Evolutionary conservation across 2,113 vertebrate species (phyloP), one percentile per base, ranked within the genome.

Genomic region (Dunckerocampus dactyliophorus): DNA sequence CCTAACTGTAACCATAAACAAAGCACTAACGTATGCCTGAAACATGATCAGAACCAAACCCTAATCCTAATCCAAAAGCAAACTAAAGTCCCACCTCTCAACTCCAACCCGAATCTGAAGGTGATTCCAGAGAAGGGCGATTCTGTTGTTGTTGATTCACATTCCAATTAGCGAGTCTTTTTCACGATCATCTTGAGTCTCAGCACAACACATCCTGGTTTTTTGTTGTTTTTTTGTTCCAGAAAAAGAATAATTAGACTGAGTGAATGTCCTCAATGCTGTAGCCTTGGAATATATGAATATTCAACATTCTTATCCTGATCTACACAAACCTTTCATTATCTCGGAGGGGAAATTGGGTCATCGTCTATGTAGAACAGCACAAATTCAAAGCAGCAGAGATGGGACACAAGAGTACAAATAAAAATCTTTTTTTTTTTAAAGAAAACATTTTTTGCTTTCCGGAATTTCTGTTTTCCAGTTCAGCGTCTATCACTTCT

Each of bases 401-500:
- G 28, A 51, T 37, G 1, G 39, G 0, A 14, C n/a, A 37, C 39
- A 56, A 6, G 4, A n/a, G 24, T 28, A 28, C 24, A 28, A 28
- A 28, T 28, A 28, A 28, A 28, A 28, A 28, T 5, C 24, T 28
- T 28, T 28, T 28, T 28, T 28, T 28, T 28, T 28, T 28, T 34
- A 8, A 52, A 43, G 34, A 43, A 15, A 31, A 8, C 9, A 19
- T 56, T 28, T 59, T 12, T 9, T 46, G 62, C 21, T 34, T 50
- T 59, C 63, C 59, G 47, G 53, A 9, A 2, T 67, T 34, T 77
- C 74, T 84, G 75, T 22, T 79, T 74, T 71, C 54, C 39, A 59
- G 74, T 83, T 82, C 71, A 81, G 57, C 49, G 60, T 74, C 65
- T 60, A 67, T 60, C 34, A 49, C 59, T 69, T 72, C 80, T 87